These are phyloP conservation scores for Cetonia aurata DNA, from an alignment of 2,888 invertebrate species.

Conservation along the genomic window DNA sequence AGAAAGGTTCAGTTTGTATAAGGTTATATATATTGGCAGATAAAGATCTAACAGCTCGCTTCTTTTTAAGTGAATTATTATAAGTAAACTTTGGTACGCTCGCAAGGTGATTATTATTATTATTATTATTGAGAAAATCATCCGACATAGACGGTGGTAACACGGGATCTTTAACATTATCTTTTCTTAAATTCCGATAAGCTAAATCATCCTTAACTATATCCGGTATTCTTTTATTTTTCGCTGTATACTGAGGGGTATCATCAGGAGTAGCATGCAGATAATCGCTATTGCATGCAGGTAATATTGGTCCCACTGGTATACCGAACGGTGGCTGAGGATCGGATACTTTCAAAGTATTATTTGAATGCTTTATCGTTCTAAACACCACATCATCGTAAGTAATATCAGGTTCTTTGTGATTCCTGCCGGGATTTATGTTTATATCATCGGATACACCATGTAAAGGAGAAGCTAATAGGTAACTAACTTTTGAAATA, in stretches of 20 bases:
- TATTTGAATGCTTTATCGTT: conserved; percentile 83
- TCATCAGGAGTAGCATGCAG: conserved; percentile 80
- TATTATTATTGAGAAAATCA: conserved; percentile 67
- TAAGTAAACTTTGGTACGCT: conserved; percentile 35
- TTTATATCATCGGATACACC: conserved; percentile 70
- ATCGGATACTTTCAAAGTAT: conserved; percentile 77
- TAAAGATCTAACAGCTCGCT: conserved; percentile 83
- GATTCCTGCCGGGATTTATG: conserved; percentile 54
- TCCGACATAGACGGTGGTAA: conserved; percentile 66
- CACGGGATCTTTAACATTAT: conserved; percentile 73
- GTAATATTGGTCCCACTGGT: conserved; percentile 85
- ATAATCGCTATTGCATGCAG: conserved; percentile 86
- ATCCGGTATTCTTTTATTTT: conserved; percentile 81
- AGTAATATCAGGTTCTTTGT: conserved; percentile 83
- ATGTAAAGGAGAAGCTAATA: conserved; percentile 78
- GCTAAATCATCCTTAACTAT: conserved; percentile 90
- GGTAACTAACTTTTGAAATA: conserved; percentile 74
- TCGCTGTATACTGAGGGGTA: conserved; percentile 72
- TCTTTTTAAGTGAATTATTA: conserved; percentile 73
- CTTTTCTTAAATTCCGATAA: conserved; percentile 86
- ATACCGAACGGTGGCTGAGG: conserved; percentile 93
- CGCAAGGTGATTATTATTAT: conserved; percentile 60
- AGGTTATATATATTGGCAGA: conserved; percentile 88
- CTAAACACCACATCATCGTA: conserved; percentile 88
- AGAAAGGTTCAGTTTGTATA: conserved; percentile 72